phyloP scores from a whole-genome alignment of 1,140 invertebrate genomes.

The Rhynchophorus ferrugineus region DNA sequence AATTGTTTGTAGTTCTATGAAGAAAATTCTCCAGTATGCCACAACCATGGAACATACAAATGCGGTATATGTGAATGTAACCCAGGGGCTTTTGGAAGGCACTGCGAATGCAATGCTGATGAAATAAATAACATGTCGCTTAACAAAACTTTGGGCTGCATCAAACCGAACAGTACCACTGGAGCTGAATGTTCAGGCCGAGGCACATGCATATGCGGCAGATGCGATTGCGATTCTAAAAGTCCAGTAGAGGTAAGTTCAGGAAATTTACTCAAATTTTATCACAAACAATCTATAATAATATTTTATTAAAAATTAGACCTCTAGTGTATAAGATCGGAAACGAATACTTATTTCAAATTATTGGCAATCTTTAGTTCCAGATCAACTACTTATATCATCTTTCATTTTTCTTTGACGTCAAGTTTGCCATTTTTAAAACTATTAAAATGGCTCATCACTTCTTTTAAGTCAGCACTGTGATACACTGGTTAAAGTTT shows the following conservation, averaged over 20 bases:
- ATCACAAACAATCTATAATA: no score
- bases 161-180: slow-evolving; percentile 55
- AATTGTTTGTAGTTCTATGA: slow-evolving; percentile 33
- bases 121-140: slow-evolving; percentile 17
- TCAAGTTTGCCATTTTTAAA: no score
- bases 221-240: slow-evolving; percentile 52
- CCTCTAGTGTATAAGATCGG: no score
- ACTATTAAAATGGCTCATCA: no score
- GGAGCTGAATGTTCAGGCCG: slow-evolving; percentile 51
- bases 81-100: slow-evolving; percentile 52
- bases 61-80: slow-evolving; percentile 72
- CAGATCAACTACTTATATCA: no score
- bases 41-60: slow-evolving; percentile 45
- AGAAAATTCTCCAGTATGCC: slow-evolving; percentile 43
- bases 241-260: slow-evolving; percentile 10
- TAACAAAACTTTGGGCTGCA: slow-evolving; percentile 24
- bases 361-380: no score
- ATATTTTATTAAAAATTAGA: no score
- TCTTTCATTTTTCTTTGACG: no score
- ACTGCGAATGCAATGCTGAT: slow-evolving; percentile 57
- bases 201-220: slow-evolving; percentile 57
- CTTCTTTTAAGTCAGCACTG: no score
- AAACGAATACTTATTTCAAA: no score
- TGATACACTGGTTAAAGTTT: no score
- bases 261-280: no score